Percentiles rank a stretch among this genome's conserved stretches.
Evolutionary conservation across 2,113 vertebrate genomes (phyloP).

Genomic region (Podarcis muralis): DNA sequence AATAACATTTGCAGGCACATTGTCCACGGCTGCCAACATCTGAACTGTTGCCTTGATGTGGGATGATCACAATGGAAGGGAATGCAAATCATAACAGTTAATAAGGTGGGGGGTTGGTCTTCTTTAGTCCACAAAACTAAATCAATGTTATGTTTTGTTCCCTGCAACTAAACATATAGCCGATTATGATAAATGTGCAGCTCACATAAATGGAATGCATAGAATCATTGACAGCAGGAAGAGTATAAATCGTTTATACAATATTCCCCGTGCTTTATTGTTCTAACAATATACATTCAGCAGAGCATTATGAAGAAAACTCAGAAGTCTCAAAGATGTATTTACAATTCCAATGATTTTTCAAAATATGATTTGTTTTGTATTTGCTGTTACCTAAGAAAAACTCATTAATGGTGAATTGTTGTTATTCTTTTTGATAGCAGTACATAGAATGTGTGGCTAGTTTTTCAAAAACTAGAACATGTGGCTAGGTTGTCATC

Average conservation of each 20-base stretch:
- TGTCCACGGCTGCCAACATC: slow-evolving; percentile 58
- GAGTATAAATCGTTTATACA: background rate
- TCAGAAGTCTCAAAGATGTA: background rate
- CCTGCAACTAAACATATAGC: slow-evolving; percentile 67
- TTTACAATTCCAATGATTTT: background rate
- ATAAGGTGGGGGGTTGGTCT: slow-evolving; percentile 62
- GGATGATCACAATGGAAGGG: slow-evolving; percentile 75
- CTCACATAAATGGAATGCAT: slow-evolving; percentile 41
- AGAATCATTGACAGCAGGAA: slow-evolving; percentile 14
- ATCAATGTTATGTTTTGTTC: slow-evolving; percentile 59
- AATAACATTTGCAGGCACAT: slow-evolving; percentile 73
- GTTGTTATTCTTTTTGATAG: no score
- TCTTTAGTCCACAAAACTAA: slow-evolving; percentile 71
- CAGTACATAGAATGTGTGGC: no score
- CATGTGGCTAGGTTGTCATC: no score
- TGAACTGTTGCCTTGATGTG: slow-evolving; percentile 75
- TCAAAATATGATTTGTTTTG: background rate
- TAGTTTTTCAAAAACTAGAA: no score
- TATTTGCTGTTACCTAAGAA: accelerated
- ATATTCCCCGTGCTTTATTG: background rate
- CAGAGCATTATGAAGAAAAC: slow-evolving; percentile 16
- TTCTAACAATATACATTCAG: background rate
- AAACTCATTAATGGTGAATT: background rate
- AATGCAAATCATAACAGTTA: slow-evolving; percentile 70
- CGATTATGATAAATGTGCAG: background rate